Percentiles rank a stretch among this genome's conserved stretches.
Conservation (phyloP, 2,888 invertebrate species). For the Stenodema calcarata region DNA sequence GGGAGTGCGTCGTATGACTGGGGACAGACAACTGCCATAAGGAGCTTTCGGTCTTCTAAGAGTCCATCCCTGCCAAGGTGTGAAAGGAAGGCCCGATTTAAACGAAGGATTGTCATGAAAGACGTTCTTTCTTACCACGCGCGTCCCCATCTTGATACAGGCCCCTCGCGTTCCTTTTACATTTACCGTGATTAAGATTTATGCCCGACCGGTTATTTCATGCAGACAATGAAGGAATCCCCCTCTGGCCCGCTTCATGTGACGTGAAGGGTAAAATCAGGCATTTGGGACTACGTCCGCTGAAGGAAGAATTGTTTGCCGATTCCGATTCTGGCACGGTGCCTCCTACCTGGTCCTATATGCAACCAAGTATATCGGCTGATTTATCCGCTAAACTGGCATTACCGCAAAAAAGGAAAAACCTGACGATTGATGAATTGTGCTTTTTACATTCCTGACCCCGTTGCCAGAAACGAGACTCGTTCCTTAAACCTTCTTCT, state of each 20-base stretch:
- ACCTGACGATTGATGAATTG: constrained; percentile 8
- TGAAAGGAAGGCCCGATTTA: constrained; percentile 39
- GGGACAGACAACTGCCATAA: constrained; percentile 7
- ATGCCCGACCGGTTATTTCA: constrained; percentile 27
- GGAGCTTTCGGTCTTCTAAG: neutral
- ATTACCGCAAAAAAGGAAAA: neutral
- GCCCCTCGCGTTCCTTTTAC: neutral
- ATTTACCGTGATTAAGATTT: constrained; percentile 33
- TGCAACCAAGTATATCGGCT: neutral
- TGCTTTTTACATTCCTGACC: constrained; percentile 8
- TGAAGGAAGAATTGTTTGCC: constrained; percentile 13
- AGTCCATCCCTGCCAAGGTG: constrained; percentile 39
- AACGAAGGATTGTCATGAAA: constrained; percentile 46
- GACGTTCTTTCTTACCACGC: constrained; percentile 34
- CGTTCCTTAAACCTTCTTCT: neutral
- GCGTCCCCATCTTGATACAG: constrained; percentile 12
- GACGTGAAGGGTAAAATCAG: neutral
- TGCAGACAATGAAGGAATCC: constrained; percentile 25
- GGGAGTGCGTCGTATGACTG: neutral
- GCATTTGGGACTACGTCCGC: neutral
- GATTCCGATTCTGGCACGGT: neutral
- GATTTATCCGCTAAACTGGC: constrained; percentile 35
- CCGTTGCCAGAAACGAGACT: neutral
- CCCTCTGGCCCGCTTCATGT: neutral
- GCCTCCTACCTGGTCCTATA: constrained; percentile 9